These are phyloP conservation scores for Drosophila anceps DNA, from an alignment of 2,888 invertebrate species.

Conservation along the genomic window DNA sequence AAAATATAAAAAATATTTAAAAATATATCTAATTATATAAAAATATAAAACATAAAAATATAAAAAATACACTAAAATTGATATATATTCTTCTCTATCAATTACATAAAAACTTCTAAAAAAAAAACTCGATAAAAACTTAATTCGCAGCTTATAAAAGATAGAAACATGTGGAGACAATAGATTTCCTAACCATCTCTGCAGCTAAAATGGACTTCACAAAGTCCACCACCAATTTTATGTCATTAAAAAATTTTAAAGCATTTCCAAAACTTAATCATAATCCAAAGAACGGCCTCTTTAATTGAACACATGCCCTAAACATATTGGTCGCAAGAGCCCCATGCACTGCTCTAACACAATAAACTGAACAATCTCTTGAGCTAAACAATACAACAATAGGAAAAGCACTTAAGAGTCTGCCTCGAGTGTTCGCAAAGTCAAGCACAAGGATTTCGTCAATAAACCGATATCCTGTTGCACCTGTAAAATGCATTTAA, in stretches of 20 bases:
- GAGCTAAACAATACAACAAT: slow-evolving; percentile 34
- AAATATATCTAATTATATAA: no score
- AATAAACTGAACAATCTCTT: slow-evolving; percentile 42
- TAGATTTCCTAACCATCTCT: no score
- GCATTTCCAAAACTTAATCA: not conserved
- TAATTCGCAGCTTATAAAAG: no score
- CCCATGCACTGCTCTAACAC: slow-evolving; percentile 7
- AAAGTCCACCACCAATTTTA: not conserved
- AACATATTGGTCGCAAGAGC: not conserved
- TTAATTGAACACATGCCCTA: not conserved
- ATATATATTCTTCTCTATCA: no score
- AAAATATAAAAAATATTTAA: no score
- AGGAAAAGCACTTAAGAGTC: slow-evolving; percentile 17
- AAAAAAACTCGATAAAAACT: no score
- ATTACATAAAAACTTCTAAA: no score
- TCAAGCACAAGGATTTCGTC: slow-evolving; percentile 1
- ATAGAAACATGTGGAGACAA: no score
- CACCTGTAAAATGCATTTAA: slow-evolving; percentile 27
- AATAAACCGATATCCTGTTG: slow-evolving; percentile 8
- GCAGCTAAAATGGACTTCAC: not conserved
- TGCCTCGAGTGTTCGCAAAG: slow-evolving; percentile 1
- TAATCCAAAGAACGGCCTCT: not conserved
- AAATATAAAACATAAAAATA: no score
- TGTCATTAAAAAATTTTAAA: not conserved
- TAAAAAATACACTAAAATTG: no score